Base-by-base conservation (phyloP, 35 echinoderm and acorn worm genomes). In the Strongylocentrotus purpuratus region DNA sequence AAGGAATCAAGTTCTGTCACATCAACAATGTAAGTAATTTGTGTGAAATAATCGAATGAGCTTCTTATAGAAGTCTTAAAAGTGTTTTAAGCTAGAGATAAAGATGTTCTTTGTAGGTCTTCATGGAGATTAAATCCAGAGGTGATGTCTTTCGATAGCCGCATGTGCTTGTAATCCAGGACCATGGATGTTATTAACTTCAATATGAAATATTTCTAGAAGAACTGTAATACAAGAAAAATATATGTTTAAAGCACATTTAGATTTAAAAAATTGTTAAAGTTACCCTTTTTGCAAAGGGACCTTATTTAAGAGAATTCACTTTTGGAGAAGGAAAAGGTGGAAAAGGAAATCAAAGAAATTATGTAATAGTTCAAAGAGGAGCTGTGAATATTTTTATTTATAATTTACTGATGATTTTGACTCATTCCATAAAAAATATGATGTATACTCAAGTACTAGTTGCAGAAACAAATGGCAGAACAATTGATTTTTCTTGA, bases 1-100 rank as follows among this genome's bases (percentile, higher is more conserved):
- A 98, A 95, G 98, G 98, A 86, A 97, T 99, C 10, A 96, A 99
- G 47, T 99, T 99, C 48, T 99, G 98, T 86, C 98, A 99, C 89
- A 71, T 95, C 46, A 97, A 99, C 94, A 99, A 98, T 97, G 98
- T 99, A 95, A 97, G 98, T 99, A 94, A 46, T 70, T 89, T 89
- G 32, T 41, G 33, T 45, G 87, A 12, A 89, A 89, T 89, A 46
- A 89, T 89, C 32, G 2, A 11, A 89, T 33, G 32, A 45, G 14
- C 32, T 35, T 89, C 33, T 45, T 89, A 46, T 89, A 89, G 45
- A 45, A 78, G 65, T n/a, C 22, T 8, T n/a, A n/a, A n/a, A 31
- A 78, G 65, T 78, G 22, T 78, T 78, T 28, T 7, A 78, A 78
- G 65, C 65, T 78, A 3, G 22, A 78, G 65, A 70, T 70, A 25